Percentiles rank a stretch among this genome's conserved stretches.
These are phyloP conservation scores for Oryzias melastigma DNA, from an alignment of 2,113 vertebrate species.

Conservation along the genomic window DNA sequence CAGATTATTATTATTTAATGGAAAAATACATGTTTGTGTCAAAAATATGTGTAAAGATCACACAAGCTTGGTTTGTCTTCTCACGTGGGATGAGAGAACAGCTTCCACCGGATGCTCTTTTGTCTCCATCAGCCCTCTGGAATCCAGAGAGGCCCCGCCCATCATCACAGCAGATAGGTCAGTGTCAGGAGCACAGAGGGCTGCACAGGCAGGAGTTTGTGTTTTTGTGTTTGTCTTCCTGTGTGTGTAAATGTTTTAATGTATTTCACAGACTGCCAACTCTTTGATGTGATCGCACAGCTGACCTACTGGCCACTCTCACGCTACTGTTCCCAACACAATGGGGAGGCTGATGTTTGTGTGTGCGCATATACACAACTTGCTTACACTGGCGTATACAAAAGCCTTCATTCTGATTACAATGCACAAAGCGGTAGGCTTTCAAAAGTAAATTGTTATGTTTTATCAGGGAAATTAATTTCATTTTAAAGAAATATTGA, in stretches of 20 bases:
- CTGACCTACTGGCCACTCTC: conserved; percentile 54
- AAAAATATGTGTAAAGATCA: too few species aligned
- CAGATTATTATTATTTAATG: too few species aligned
- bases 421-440: neutral
- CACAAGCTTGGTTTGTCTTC: neutral
- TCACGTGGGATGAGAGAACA: conserved; percentile 21
- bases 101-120: conserved; percentile 53
- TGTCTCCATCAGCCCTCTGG: conserved; percentile 45
- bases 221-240: conserved; percentile 26
- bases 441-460: too few species aligned
- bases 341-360: conserved; percentile 49
- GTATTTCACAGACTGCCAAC: conserved; percentile 39
- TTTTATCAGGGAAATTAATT: too few species aligned
- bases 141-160: conserved; percentile 31
- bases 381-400: neutral
- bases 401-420: neutral
- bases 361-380: conserved; percentile 1
- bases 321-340: conserved; percentile 55
- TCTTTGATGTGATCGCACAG: conserved; percentile 63
- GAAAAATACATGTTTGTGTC: too few species aligned
- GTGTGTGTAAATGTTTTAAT: conserved; percentile 15
- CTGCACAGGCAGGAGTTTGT: conserved; percentile 18
- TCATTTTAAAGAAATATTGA: too few species aligned
- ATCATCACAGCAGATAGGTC: conserved; percentile 53
- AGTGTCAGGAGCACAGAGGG: conserved; percentile 10